Percentiles rank a stretch among this genome's conserved stretches.
These are phyloP conservation scores for Macaria notata DNA, from an alignment of 2,888 invertebrate species.

Conservation along the genomic window DNA sequence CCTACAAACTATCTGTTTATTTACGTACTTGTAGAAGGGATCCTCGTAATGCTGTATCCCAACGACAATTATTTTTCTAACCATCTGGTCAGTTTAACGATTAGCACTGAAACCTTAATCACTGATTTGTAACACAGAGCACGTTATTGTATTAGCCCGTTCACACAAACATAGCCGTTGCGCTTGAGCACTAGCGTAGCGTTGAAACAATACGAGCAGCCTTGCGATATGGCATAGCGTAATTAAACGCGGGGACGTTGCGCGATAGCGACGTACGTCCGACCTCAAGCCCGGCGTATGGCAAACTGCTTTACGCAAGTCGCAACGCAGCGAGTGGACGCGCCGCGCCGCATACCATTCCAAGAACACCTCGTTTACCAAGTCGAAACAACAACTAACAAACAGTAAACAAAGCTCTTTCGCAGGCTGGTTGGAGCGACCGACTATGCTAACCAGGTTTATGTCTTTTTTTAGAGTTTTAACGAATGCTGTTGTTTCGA, in stretches of 20 bases:
- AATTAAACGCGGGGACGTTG: constrained; percentile 48
- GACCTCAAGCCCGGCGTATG: constrained; percentile 48
- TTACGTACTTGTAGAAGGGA: constrained; percentile 73
- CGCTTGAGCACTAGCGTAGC: constrained; percentile 48
- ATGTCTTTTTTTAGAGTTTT: constrained; percentile 39
- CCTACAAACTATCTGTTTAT: neutral
- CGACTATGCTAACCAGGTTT: constrained; percentile 42
- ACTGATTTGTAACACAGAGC: constrained; percentile 36
- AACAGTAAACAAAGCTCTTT: constrained; percentile 63
- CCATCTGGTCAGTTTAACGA: constrained; percentile 59
- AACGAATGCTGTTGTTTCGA: constrained; percentile 25
- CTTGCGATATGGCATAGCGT: constrained; percentile 59
- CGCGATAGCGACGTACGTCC: constrained; percentile 53
- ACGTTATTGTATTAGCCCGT: constrained; percentile 50
- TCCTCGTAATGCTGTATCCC: constrained; percentile 75
- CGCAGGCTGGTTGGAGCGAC: constrained; percentile 47
- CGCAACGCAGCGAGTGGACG: constrained; percentile 56
- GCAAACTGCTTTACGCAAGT: constrained; percentile 65
- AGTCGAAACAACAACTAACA: constrained; percentile 57
- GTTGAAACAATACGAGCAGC: constrained; percentile 57
- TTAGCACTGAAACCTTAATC: constrained; percentile 47
- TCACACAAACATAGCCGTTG: constrained; percentile 58
- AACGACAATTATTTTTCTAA: constrained; percentile 74
- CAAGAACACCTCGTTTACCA: constrained; percentile 73
- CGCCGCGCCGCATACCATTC: constrained; percentile 67